Conservation (phyloP, 2,113 vertebrate species). For the Mungos mungo region DNA sequence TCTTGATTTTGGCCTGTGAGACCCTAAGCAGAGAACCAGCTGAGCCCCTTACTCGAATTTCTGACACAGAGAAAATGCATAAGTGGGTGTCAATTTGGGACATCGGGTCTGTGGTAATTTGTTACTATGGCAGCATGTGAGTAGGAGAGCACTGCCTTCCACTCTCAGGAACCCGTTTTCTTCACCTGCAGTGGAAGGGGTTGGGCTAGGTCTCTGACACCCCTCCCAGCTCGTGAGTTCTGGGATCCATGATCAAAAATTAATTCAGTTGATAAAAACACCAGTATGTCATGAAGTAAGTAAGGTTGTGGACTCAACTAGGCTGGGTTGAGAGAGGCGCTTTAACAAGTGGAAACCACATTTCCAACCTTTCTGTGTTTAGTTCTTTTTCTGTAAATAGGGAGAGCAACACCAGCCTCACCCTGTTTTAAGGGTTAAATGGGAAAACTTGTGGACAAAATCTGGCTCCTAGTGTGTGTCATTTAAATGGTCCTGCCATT, state of each 20-base stretch:
- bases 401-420: neutral
- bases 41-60: neutral
- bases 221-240: neutral
- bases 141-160: neutral
- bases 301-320: neutral
- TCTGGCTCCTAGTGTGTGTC: neutral
- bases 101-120: neutral
- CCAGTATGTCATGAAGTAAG: neutral
- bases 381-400: neutral
- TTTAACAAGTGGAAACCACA: neutral
- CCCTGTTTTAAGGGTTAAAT: neutral
- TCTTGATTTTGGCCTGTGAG: neutral
- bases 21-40: neutral
- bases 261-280: neutral
- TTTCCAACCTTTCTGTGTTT: neutral
- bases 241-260: neutral
- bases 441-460: neutral
- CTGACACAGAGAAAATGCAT: neutral
- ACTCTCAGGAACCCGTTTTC: neutral
- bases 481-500: neutral
- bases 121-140: rapidly evolving
- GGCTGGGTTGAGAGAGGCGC: neutral
- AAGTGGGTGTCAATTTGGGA: neutral
- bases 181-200: neutral
- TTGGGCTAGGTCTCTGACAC: neutral